These are phyloP conservation scores for Frankliniella intonsa DNA, from an alignment of 2,888 invertebrate species.

Conservation along the genomic window DNA sequence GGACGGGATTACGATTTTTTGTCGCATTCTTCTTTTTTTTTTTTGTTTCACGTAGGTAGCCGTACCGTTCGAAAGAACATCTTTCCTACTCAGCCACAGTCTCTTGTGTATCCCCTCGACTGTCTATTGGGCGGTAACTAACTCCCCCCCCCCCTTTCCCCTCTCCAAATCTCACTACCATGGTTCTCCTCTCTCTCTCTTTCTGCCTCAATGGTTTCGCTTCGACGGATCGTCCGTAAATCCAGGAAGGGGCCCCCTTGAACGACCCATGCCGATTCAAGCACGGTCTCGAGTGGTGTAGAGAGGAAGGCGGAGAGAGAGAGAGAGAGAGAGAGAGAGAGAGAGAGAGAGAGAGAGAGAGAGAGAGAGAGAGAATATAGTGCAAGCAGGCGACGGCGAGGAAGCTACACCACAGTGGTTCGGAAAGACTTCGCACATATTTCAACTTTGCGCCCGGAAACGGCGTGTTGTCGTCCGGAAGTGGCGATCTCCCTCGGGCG, in stretches of 20 bases:
- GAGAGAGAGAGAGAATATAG: not conserved
- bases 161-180: not conserved
- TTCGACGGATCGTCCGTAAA: not conserved
- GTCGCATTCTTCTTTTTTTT: too few species aligned
- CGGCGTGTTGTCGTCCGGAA: slow-evolving; percentile 25
- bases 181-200: not conserved
- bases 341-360: not conserved
- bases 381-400: too few species aligned
- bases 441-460: slow-evolving; percentile 22
- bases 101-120: too few species aligned
- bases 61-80: too few species aligned
- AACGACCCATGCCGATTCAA: not conserved
- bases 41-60: too few species aligned
- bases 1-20: too few species aligned
- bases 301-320: not conserved
- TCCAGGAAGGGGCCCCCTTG: slow-evolving; percentile 4
- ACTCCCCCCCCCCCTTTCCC: not conserved
- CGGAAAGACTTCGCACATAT: slow-evolving; percentile 21
- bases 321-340: not conserved
- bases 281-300: not conserved
- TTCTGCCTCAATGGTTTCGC: not conserved
- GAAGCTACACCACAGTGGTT: slow-evolving; percentile 6
- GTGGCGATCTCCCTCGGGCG: slow-evolving; percentile 13
- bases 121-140: too few species aligned
- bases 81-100: too few species aligned